phyloP scores from a whole-genome alignment of 2,888 invertebrate species.

The Beris morrisii region DNA sequence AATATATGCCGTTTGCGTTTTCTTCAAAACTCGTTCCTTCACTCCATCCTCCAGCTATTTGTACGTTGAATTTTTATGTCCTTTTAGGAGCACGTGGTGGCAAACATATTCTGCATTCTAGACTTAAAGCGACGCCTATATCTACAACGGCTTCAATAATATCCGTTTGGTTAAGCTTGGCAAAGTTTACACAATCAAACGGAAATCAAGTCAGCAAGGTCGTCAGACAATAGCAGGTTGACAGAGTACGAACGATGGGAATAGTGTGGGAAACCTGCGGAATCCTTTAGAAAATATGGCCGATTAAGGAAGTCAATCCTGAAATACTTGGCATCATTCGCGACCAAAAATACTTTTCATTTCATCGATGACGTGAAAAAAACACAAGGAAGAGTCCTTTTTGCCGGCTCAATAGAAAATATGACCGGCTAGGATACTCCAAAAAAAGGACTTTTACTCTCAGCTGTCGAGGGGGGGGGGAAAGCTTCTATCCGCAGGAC shows the following conservation, averaged over 20 bases:
- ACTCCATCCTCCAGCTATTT: too few species aligned
- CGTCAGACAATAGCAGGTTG: slow-evolving; percentile 16
- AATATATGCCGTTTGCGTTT: too few species aligned
- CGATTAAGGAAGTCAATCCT: not conserved
- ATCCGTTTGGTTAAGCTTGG: slow-evolving; percentile 7
- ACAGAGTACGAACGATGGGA: not conserved
- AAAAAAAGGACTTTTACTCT: slow-evolving; percentile 21
- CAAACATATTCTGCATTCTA: not conserved
- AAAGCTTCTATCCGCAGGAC: slow-evolving; percentile 23
- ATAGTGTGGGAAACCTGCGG: not conserved
- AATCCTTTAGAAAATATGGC: not conserved
- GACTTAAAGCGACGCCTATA: not conserved
- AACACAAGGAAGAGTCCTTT: too few species aligned
- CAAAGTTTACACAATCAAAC: slow-evolving; percentile 14
- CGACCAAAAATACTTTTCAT: too few species aligned
- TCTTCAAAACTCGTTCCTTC: too few species aligned
- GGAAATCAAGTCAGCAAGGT: slow-evolving; percentile 28
- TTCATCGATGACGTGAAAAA: too few species aligned
- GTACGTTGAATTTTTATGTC: too few species aligned
- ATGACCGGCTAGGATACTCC: too few species aligned
- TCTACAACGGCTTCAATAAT: not conserved
- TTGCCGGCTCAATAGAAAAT: too few species aligned
- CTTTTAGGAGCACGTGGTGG: not conserved
- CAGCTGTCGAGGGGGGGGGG: slow-evolving; percentile 11
- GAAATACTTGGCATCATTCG: too few species aligned